Percentiles rank a stretch among this genome's conserved stretches.
Evolutionary conservation across 2,113 vertebrate species (phyloP).

Genomic region (Oreocharis arfaki): DNA sequence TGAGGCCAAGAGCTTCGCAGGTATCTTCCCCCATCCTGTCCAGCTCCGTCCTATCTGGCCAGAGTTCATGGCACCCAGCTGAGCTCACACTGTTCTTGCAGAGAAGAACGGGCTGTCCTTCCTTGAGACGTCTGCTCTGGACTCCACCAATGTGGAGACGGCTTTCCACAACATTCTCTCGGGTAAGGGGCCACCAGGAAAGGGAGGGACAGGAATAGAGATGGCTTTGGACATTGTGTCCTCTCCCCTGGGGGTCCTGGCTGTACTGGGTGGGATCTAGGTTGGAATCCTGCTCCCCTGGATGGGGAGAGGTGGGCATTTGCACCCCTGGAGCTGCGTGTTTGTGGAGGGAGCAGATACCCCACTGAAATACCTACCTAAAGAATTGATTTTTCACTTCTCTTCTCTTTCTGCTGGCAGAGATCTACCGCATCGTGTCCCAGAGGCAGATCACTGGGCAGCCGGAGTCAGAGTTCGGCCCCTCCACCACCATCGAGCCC

Average conservation of each 20-base stretch:
- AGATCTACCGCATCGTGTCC: slow-evolving; percentile 86
- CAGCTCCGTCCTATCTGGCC: fast-evolving
- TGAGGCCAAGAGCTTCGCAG: slow-evolving; percentile 79
- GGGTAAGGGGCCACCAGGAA: slow-evolving; percentile 41
- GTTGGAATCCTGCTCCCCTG: neutral
- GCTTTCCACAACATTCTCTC: slow-evolving; percentile 84
- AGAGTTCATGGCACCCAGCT: fast-evolving
- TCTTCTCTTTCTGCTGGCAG: slow-evolving; percentile 48
- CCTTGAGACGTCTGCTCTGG: slow-evolving; percentile 84
- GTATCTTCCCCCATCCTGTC: slow-evolving; percentile 3
- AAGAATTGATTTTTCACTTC: no score
- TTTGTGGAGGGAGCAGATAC: neutral
- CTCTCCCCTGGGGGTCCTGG: fast-evolving
- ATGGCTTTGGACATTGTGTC: fast-evolving
- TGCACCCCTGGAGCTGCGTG: neutral
- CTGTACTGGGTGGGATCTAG: neutral
- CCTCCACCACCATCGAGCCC: slow-evolving; percentile 81
- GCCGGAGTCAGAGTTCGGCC: slow-evolving; percentile 74
- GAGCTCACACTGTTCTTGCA: neutral
- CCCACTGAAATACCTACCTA: fast-evolving
- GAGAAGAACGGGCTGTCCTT: slow-evolving; percentile 83
- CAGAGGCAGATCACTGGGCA: slow-evolving; percentile 83
- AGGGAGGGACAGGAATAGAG: neutral
- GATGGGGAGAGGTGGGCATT: neutral
- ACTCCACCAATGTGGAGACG: slow-evolving; percentile 83